These are phyloP conservation scores for Hydrophis major DNA, from an alignment of 2,797 vertebrate species.

Conservation along the genomic window DNA sequence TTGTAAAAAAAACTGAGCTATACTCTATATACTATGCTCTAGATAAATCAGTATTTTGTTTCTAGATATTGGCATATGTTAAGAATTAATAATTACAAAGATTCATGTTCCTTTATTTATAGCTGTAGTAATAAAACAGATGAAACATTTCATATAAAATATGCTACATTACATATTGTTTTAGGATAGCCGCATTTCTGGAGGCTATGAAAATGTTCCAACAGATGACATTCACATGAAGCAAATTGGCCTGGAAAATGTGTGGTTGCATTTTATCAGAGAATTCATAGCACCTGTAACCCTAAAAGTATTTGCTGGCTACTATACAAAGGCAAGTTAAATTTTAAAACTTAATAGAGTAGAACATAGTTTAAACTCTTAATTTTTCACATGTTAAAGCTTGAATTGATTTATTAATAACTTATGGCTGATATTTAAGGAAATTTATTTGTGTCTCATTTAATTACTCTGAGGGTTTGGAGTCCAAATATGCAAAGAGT, in stretches of 20 bases:
- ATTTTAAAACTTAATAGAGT: neutral
- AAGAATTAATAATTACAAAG: neutral
- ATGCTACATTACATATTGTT: slow-evolving; percentile 20
- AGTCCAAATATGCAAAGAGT: neutral
- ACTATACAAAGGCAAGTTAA: slow-evolving; percentile 89
- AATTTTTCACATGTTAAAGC: neutral
- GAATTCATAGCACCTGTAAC: slow-evolving; percentile 96
- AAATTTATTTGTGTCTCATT: neutral
- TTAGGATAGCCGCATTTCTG: slow-evolving; percentile 91
- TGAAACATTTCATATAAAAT: neutral
- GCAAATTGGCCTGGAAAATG: slow-evolving; percentile 88
- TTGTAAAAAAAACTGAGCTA: neutral
- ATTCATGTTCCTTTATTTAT: neutral
- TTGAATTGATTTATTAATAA: neutral
- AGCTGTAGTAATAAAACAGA: neutral
- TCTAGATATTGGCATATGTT: neutral
- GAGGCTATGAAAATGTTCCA: slow-evolving; percentile 96
- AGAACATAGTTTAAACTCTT: neutral
- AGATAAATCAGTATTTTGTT: neutral
- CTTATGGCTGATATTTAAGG: neutral
- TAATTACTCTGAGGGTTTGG: neutral
- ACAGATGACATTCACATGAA: slow-evolving; percentile 98
- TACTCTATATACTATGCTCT: no score
- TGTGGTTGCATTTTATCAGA: slow-evolving; percentile 97
- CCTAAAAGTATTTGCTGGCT: slow-evolving; percentile 94